phyloP scores from a whole-genome alignment of 1,140 invertebrate genomes.

The Drosophila bipectinata region DNA sequence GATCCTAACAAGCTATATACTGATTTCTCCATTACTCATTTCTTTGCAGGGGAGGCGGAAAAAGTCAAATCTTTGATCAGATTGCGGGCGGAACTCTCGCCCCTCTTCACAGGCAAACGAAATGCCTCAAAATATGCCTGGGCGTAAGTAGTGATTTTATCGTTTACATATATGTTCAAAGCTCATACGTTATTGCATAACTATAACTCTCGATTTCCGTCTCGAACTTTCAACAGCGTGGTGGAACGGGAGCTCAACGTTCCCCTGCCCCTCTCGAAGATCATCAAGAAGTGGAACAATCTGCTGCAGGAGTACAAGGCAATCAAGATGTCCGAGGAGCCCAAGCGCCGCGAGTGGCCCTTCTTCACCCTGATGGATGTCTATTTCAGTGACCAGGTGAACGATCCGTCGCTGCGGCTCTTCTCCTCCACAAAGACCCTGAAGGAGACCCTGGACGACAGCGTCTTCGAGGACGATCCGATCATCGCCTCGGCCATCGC shows the following conservation, averaged over 20 bases:
- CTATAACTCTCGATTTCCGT: constrained; percentile 3
- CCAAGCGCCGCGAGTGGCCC: constrained; percentile 83
- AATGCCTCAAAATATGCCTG: constrained; percentile 84
- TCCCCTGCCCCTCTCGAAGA: constrained; percentile 83
- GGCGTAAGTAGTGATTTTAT: constrained; percentile 77
- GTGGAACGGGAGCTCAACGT: constrained; percentile 83
- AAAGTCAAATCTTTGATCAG: constrained; percentile 84
- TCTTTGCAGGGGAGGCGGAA: constrained; percentile 83
- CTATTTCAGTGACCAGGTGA: constrained; percentile 83
- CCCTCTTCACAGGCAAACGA: constrained; percentile 83
- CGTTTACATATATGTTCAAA: neutral
- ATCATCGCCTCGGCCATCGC: constrained; percentile 83
- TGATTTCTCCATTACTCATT: constrained; percentile 27
- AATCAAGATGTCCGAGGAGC: constrained; percentile 84
- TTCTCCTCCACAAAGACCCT: constrained; percentile 83
- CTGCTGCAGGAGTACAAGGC: constrained; percentile 84
- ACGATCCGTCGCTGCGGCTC: constrained; percentile 81
- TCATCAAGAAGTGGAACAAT: constrained; percentile 84
- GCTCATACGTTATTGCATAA: constrained; percentile 22
- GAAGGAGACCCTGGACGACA: constrained; percentile 82
- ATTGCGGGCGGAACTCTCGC: constrained; percentile 83
- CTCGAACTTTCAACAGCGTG: constrained; percentile 51
- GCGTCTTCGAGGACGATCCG: constrained; percentile 83
- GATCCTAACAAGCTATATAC: neutral
- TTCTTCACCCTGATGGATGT: constrained; percentile 84